Evolutionary conservation across 2,888 invertebrate genomes (phyloP), one percentile per base, ranked within the genome.

Genomic region (Synergus japonicus): DNA sequence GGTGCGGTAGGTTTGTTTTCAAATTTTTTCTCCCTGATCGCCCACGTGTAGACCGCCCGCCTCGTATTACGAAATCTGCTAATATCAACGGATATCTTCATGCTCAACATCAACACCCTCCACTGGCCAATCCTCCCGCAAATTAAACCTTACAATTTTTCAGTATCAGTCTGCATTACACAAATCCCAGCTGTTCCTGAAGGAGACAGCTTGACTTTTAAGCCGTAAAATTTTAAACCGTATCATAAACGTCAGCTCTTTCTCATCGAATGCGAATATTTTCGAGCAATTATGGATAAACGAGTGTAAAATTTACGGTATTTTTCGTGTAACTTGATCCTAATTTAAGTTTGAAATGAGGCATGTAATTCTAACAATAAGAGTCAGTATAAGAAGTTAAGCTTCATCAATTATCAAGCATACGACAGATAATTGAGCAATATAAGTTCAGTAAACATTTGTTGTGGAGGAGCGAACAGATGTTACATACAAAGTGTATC

Each of bases 61-160:
- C 86, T 85, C 85, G 87, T 54, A 87, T 89, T 88, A 88, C 87
- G 85, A 86, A 82, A 87, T 83, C 82, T 86, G 86, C 84, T 87
- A 89, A 89, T 88, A 88, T 90, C 89, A 89, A 87, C 86, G 84
- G 87, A 89, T 88, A 54, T 54, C 54, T n/a, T 54, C n/a, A 54
- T n/a, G 8, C n/a, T 54, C 2, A 54, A 54, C 54, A 54, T 54
- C 8, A n/a, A 54, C n/a, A 8, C n/a, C n/a, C 54, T 54, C 2
- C n/a, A 54, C n/a, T n/a, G 3, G 8, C 9, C 54, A 15, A 54
- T 54, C 54, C 9, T 9, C 9, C 54, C 54, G 9, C n/a, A 54
- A 54, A n/a, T 54, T n/a, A n/a, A 54, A 49, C 5, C 7, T n/a
- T n/a, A 54, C n/a, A n/a, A 54, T 54, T 54, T 54, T 54, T 9